These are phyloP conservation scores for Ypsolopha scabrella DNA, from an alignment of 2,888 invertebrate species.

Conservation along the genomic window DNA sequence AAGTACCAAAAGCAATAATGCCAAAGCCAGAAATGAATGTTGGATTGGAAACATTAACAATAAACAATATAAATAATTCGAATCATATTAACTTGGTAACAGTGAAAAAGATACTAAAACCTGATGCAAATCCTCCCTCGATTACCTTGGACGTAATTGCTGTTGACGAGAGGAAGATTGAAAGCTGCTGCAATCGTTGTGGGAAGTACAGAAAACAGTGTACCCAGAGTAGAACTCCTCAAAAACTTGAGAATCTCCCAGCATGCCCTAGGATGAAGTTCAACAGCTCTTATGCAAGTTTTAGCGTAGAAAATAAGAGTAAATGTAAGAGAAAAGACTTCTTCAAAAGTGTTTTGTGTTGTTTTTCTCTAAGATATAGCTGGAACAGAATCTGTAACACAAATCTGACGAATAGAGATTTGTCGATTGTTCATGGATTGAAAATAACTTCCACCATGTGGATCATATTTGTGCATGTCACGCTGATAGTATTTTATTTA, in stretches of 20 bases:
- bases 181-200: constrained; percentile 43
- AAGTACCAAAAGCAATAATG: not conserved
- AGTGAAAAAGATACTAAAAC: constrained; percentile 30
- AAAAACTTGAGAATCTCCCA: constrained; percentile 22
- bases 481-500: constrained; percentile 74
- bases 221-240: constrained; percentile 38
- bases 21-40: constrained; percentile 17
- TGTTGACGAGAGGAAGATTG: constrained; percentile 30
- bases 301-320: constrained; percentile 33
- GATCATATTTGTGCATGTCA: constrained; percentile 74
- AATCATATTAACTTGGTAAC: constrained; percentile 33
- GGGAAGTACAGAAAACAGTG: constrained; percentile 58
- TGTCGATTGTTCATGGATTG: constrained; percentile 70
- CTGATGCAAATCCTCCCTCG: constrained; percentile 33
- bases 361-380: constrained; percentile 52
- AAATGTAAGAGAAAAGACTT: constrained; percentile 22
- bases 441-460: constrained; percentile 75
- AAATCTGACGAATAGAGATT: constrained; percentile 58
- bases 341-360: constrained; percentile 38
- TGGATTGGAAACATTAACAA: constrained; percentile 18
- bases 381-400: constrained; percentile 54
- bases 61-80: constrained; percentile 26
- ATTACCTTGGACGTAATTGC: constrained; percentile 53
- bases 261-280: constrained; percentile 42
- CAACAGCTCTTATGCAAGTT: constrained; percentile 35